Evolutionary conservation across 2,113 vertebrate species (phyloP).

Genomic region (Calidris pugnax): DNA sequence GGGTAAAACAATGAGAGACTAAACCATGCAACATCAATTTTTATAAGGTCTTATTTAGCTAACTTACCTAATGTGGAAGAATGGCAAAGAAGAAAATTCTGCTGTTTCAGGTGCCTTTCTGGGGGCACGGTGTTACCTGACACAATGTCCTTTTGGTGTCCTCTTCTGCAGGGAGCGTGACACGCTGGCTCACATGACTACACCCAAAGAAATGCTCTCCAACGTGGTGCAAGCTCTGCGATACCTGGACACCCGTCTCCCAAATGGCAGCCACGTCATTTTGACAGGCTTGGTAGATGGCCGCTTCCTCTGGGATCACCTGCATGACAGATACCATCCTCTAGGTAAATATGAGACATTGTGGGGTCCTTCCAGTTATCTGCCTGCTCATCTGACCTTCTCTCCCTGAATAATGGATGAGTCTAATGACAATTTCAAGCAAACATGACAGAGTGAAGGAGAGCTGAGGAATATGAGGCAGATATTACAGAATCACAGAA

Average conservation of each 20-base stretch:
- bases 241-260: slow-evolving; percentile 66
- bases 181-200: slow-evolving; percentile 73
- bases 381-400: background rate
- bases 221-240: slow-evolving; percentile 59
- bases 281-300: slow-evolving; percentile 75
- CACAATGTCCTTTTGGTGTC: background rate
- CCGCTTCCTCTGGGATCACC: slow-evolving; percentile 77
- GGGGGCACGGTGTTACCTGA: background rate
- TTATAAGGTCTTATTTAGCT: background rate
- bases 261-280: slow-evolving; percentile 74
- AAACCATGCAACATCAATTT: background rate
- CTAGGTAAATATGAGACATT: slow-evolving; percentile 62
- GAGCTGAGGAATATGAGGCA: background rate
- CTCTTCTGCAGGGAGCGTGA: slow-evolving; percentile 56
- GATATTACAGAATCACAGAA: background rate
- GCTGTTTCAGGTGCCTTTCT: background rate
- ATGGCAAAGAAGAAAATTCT: background rate
- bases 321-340: slow-evolving; percentile 77
- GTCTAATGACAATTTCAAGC: background rate
- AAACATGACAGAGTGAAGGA: background rate
- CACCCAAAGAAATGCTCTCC: slow-evolving; percentile 65
- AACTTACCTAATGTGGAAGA: background rate
- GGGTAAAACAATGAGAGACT: background rate
- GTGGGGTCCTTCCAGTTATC: background rate
- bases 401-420: background rate